Evolutionary conservation across 2,888 invertebrate species (phyloP), one percentile per base, ranked within the genome.

Genomic region (Coleophora flavipennella): DNA sequence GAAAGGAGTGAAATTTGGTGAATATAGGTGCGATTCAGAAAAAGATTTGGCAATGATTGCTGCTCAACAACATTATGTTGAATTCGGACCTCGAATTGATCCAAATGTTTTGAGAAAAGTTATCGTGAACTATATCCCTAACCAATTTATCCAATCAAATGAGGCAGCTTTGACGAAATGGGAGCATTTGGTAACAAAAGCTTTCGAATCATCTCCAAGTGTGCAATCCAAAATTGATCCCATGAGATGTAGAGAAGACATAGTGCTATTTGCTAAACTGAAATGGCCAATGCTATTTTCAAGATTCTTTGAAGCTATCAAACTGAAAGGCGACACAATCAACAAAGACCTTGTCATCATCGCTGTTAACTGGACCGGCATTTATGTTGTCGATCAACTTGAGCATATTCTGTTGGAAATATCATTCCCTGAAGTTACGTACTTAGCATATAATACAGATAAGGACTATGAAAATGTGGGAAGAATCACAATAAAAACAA

Each of bases 241-340:
- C 3, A 67, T 89, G 14, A 88, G 89, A 52, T 94, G 95, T 13
- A 95, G 94, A 70, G 94, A 94, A 72, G 95, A 97, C 62, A 91
- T 98, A 38, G 96, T 97, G 0, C 91, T 92, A 57, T 97, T 93
- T 72, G 93, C 96, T 1, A 95, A 95, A 79, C 85, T 92, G 45
- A 94, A 95, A 53, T 98, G 97, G 97, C 96, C 97, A 0, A 90
- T 98, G 70, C 81, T 97, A 6, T 98, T 98, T 72, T 97, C 97
- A 0, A 88, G 95, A 61, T 97, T 97, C 71, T 98, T 93, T 62
- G 97, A 98, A 81, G 96, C 94, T 0, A 86, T 92, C n/a, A 91
- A 91, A 63, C 74, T 89, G 35, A 89, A 90, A 44, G 93, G 92
- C 0, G 90, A 91, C 0, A 83, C 86, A 25, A 83, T 92, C 7